A percentile compares a stretch with the other conserved stretches of the same genome.
Conservation (phyloP, 2,888 invertebrate species). For the Brachyptera putata region DNA sequence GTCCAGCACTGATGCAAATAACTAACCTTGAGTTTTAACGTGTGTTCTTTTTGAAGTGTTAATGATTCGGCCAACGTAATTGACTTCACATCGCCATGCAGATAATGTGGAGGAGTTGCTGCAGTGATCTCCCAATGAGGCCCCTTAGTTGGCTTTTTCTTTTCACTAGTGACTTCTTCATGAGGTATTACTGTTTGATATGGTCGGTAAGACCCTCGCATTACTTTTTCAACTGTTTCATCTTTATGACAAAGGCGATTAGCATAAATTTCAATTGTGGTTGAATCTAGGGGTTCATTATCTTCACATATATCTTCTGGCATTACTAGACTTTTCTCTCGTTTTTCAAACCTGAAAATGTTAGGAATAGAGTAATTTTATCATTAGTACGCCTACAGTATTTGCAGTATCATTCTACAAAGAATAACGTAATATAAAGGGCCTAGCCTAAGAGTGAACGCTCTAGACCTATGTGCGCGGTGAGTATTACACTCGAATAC, state of each 20-base stretch:
- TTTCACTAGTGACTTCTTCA: background rate
- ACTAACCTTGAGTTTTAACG: slow-evolving; percentile 41
- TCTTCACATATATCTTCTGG: slow-evolving; percentile 49
- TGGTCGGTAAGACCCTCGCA: slow-evolving; percentile 51
- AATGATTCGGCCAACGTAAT: slow-evolving; percentile 55
- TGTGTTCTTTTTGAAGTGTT: slow-evolving; percentile 52
- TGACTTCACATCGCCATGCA: slow-evolving; percentile 52
- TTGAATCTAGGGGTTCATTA: slow-evolving; percentile 38
- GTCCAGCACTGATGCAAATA: background rate
- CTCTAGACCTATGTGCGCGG: too few species aligned
- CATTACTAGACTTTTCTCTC: slow-evolving; percentile 49
- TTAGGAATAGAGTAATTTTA: background rate
- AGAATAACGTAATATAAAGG: too few species aligned
- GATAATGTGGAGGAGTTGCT: slow-evolving; percentile 56
- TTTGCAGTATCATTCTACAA: too few species aligned
- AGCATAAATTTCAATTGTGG: slow-evolving; percentile 45
- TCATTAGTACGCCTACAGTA: too few species aligned
- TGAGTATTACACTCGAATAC: too few species aligned
- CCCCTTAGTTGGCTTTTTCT: slow-evolving; percentile 4
- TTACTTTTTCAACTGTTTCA: slow-evolving; percentile 36
- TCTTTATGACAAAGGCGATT: slow-evolving; percentile 54
- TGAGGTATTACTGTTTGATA: slow-evolving; percentile 48
- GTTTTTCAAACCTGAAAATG: slow-evolving; percentile 33
- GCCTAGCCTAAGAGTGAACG: too few species aligned
- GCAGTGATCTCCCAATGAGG: slow-evolving; percentile 58